Evolutionary conservation across 2,113 vertebrate species (phyloP), one percentile per base, ranked within the genome.

Genomic region (Himantopus leucocephalus): DNA sequence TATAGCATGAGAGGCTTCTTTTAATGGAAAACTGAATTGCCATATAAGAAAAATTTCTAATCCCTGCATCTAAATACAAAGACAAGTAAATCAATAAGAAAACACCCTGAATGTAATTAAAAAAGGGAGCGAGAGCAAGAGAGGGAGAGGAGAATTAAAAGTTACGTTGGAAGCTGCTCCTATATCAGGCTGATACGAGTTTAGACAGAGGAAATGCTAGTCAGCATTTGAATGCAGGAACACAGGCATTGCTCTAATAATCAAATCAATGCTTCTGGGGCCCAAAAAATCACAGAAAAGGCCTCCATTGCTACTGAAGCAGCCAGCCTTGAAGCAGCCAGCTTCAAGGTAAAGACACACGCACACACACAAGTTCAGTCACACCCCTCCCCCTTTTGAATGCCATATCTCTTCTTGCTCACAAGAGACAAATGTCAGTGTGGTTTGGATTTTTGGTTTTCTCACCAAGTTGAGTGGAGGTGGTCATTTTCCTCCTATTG

Each of bases 1-100:
- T 89, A 67, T 15, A 39, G 59, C 39, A 45, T 30, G 27, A 89
- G 82, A 82, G 13, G 39, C 62, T 91, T 83, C 56, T 83, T 91
- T 81, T 92, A 96, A 91, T 78, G 78, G 89, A 94, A 95, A 96
- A 83, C 52, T 53, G 81, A 92, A 56, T 60, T 92, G 96, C 84
- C 55, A 18, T 64, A 35, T 58, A 41, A 88, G 67, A 89, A 58
- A 48, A 70, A 84, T 90, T 96, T 94, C 67, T 95, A 91, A 92
- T 95, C 82, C 56, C n/a, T 90, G 47, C 43, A 88, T 91, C 87
- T 91, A 90, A 94, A 95, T 95, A 93, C 74, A 72, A 80, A 94
- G 73, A 27, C 84, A 94, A 77, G 55, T 48, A 92, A 94, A 97
- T 97, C 93, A 94, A 94, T 96, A 88, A 62, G 78, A 92, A 92